A percentile compares a stretch with the other conserved stretches of the same genome.
These are phyloP conservation scores for Gymnarchus niloticus DNA, from an alignment of 2,113 vertebrate genomes.

Conservation along the genomic window DNA sequence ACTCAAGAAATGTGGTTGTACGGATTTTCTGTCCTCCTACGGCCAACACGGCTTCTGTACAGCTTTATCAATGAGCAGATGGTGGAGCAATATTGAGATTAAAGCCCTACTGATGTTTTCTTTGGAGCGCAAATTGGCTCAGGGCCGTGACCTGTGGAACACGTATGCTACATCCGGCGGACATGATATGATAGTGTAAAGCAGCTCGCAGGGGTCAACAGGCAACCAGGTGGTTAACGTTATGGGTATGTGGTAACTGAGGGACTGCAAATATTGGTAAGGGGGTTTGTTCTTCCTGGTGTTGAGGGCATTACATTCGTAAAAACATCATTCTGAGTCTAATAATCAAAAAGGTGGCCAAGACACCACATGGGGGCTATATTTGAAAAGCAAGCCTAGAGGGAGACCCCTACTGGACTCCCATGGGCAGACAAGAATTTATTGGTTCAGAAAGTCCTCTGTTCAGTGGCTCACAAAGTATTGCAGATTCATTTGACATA, in stretches of 20 bases:
- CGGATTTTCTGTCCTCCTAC: neutral
- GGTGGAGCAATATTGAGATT: neutral
- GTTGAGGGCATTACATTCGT: neutral
- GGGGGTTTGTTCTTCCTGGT: neutral
- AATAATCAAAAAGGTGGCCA: neutral
- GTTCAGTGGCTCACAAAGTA: neutral
- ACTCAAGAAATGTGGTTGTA: neutral
- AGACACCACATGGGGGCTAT: neutral
- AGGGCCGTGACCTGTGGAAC: neutral
- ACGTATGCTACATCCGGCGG: constrained; percentile 21
- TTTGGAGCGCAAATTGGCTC: constrained; percentile 20
- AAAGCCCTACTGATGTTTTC: neutral
- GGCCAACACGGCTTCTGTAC: neutral
- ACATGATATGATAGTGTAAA: neutral
- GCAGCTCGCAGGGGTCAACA: neutral
- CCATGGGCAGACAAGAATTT: neutral
- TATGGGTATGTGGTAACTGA: neutral
- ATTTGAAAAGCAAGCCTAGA: neutral
- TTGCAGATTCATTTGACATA: too few relatives aligned
- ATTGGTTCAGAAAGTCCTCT: neutral
- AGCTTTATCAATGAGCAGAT: neutral
- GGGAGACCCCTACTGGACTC: neutral
- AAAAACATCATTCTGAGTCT: neutral
- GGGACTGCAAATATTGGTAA: neutral
- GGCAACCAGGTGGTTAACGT: neutral